Percentiles rank a stretch among this genome's conserved stretches.
Evolutionary conservation across 1,140 invertebrate genomes (phyloP).

Genomic region (Mamestra configurata): DNA sequence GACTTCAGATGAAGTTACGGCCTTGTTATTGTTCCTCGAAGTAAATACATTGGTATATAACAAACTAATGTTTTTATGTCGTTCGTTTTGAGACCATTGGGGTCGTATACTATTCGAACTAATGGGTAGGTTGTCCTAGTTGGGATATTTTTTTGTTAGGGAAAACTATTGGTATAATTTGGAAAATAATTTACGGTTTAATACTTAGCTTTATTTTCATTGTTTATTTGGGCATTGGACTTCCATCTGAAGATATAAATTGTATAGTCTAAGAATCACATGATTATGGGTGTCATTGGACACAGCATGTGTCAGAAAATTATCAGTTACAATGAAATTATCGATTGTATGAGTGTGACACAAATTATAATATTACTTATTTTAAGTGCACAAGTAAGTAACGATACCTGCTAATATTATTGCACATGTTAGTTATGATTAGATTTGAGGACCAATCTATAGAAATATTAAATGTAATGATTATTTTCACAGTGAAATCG

Average conservation of each 20-base stretch:
- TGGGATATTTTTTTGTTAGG: background rate
- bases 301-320: conserved; percentile 4
- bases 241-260: too few species aligned
- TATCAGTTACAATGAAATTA: background rate
- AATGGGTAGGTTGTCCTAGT: background rate
- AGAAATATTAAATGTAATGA: too few species aligned
- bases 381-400: conserved; percentile 9
- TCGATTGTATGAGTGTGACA: conserved; percentile 7
- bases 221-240: too few species aligned
- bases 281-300: background rate
- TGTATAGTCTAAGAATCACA: background rate
- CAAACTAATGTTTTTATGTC: background rate
- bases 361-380: background rate
- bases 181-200: background rate
- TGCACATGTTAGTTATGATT: background rate
- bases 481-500: too few species aligned
- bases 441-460: background rate
- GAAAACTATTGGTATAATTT: background rate
- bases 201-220: too few species aligned
- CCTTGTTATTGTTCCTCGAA: conserved; percentile 19
- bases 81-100: background rate
- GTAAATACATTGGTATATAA: conserved; percentile 5
- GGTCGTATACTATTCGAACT: background rate
- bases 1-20: background rate
- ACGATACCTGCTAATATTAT: background rate